Evolutionary conservation across 2,113 vertebrate species (phyloP).

Genomic region (Reinhardtius hippoglossoides): DNA sequence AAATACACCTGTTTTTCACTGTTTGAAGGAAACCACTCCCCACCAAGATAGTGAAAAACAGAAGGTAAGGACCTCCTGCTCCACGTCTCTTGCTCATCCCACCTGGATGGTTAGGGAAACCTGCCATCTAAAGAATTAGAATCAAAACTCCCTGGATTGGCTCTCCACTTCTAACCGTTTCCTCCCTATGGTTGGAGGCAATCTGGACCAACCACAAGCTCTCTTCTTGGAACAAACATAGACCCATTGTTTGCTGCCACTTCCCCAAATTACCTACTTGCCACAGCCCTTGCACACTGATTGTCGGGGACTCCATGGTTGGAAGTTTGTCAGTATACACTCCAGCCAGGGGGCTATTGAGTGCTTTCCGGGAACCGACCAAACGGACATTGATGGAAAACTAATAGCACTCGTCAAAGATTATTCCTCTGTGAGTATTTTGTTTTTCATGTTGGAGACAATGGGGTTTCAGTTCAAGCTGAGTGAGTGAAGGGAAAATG

Average conservation of each 20-base stretch:
- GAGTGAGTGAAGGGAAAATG: too few relatives aligned
- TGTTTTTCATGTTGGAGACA: not conserved
- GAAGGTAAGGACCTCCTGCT: not conserved
- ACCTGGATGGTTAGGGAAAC: not conserved
- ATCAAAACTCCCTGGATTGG: not conserved
- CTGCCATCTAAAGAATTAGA: not conserved
- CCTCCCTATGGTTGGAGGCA: not conserved
- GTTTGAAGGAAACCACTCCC: not conserved
- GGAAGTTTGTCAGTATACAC: not conserved
- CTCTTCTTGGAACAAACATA: not conserved
- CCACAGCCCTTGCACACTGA: not conserved
- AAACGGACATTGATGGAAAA: not conserved
- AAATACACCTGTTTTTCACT: not conserved
- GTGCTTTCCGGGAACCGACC: not conserved
- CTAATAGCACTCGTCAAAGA: not conserved
- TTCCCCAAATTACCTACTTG: not conserved
- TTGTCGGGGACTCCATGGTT: not conserved
- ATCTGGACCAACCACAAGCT: not conserved
- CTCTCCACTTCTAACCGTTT: not conserved
- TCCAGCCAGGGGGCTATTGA: not conserved
- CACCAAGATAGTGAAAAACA: too few relatives aligned
- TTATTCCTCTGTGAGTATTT: conserved; percentile 27
- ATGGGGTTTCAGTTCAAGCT: too few relatives aligned
- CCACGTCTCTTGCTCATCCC: not conserved
- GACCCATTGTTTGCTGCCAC: not conserved